Percentiles rank a stretch among this genome's conserved stretches.
Conservation (phyloP, 2,113 vertebrate genomes). For the Gobio gobio region DNA sequence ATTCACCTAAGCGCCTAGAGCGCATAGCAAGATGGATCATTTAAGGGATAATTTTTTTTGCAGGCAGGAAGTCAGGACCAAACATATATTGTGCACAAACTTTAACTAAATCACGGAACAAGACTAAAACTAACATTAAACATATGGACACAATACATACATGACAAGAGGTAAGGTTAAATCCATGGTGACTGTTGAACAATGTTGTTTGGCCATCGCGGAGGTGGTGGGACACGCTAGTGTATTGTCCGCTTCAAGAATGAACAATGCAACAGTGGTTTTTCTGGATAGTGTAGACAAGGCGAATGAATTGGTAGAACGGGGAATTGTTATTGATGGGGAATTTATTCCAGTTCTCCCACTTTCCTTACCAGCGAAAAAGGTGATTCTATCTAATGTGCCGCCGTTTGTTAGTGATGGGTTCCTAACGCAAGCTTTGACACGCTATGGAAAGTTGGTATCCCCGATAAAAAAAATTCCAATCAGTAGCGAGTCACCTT, state of each 20-base stretch:
- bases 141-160: too few relatives aligned
- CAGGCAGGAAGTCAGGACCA: too few relatives aligned
- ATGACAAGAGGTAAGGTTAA: too few relatives aligned
- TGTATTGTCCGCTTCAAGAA: neutral
- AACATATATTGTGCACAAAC: too few relatives aligned
- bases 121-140: too few relatives aligned
- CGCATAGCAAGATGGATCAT: too few relatives aligned
- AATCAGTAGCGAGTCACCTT: neutral
- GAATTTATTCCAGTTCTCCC: neutral
- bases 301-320: neutral
- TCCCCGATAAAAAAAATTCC: neutral
- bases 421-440: neutral
- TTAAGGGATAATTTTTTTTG: too few relatives aligned
- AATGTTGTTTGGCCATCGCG: too few relatives aligned
- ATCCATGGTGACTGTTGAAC: too few relatives aligned
- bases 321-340: neutral
- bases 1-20: too few relatives aligned
- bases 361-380: neutral
- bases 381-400: neutral
- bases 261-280: neutral
- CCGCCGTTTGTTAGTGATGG: neutral
- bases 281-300: neutral
- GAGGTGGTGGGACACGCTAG: neutral
- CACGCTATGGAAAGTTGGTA: neutral
- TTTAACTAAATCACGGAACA: too few relatives aligned